A percentile compares a stretch with the other conserved stretches of the same genome.
These are phyloP conservation scores for Arnoldichthys spilopterus DNA, from an alignment of 2,797 vertebrate genomes.

Conservation along the genomic window DNA sequence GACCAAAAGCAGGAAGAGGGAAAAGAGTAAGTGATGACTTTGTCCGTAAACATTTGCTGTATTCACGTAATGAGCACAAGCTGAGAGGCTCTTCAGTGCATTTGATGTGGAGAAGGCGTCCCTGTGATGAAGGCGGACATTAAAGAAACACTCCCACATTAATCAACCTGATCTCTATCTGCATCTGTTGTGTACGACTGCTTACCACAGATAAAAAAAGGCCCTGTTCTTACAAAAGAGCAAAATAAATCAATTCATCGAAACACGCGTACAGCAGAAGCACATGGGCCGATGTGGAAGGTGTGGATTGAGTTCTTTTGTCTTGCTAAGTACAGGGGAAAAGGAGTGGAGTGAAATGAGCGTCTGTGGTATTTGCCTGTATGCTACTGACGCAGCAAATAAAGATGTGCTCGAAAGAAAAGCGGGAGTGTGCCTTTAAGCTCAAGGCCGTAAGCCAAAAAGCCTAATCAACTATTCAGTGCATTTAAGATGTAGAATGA, in stretches of 20 bases:
- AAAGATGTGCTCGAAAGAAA: not conserved
- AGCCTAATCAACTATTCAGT: conserved; percentile 4
- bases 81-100: conserved; percentile 21
- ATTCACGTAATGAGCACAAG: not conserved
- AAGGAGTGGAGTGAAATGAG: not conserved
- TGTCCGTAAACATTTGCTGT: conserved; percentile 9
- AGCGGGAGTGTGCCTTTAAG: not conserved
- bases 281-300: not conserved
- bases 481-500: conserved; percentile 9
- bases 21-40: not conserved
- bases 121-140: not conserved
- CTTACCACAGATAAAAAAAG: not conserved
- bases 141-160: not conserved
- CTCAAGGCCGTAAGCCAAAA: not conserved
- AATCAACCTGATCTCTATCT: not conserved
- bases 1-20: not conserved
- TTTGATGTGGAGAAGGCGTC: not conserved
- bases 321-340: not conserved
- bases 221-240: not conserved
- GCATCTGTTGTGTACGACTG: not conserved
- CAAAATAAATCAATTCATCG: not conserved
- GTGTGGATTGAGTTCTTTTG: not conserved
- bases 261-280: not conserved
- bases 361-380: not conserved
- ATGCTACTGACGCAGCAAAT: not conserved